Evolutionary conservation across 2,797 vertebrate species (phyloP).

Genomic region (Periophthalmus magnuspinnatus): DNA sequence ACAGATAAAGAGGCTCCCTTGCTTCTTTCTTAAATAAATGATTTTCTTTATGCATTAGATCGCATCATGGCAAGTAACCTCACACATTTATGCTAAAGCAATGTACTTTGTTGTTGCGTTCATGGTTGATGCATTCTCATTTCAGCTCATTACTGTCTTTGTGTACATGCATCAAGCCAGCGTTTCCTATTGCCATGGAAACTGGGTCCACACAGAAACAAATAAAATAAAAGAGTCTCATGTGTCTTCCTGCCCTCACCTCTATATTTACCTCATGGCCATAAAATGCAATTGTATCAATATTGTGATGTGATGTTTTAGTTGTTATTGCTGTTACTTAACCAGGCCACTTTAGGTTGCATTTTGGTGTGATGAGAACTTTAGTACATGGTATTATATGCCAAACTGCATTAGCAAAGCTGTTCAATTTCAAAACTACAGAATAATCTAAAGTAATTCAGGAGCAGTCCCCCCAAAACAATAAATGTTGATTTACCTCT

Average conservation of each 20-base stretch:
- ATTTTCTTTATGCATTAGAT: constrained; percentile 9
- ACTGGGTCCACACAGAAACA: constrained; percentile 21
- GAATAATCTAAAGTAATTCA: not conserved
- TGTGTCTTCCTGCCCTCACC: not conserved
- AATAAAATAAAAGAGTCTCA: constrained; percentile 7
- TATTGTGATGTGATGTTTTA: not conserved
- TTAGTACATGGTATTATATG: not conserved
- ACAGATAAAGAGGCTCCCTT: constrained; percentile 7
- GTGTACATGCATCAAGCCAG: constrained; percentile 15
- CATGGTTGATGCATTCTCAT: constrained; percentile 7
- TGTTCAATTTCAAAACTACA: not conserved
- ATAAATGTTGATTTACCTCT: constrained; percentile 70
- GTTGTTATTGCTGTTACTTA: not conserved
- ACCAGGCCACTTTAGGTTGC: not conserved
- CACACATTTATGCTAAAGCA: not conserved
- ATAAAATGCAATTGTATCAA: constrained; percentile 7
- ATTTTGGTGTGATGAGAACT: not conserved
- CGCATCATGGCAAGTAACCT: constrained; percentile 10
- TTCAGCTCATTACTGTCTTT: constrained; percentile 29
- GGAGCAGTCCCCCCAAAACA: too few species aligned
- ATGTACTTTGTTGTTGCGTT: constrained; percentile 9
- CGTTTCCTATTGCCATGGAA: constrained; percentile 43
- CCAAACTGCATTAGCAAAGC: not conserved
- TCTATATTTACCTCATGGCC: not conserved
- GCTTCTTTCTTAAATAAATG: constrained; percentile 16